Base-by-base conservation (phyloP, 2,888 invertebrate genomes). In the Ophioninae sp. region DNA sequence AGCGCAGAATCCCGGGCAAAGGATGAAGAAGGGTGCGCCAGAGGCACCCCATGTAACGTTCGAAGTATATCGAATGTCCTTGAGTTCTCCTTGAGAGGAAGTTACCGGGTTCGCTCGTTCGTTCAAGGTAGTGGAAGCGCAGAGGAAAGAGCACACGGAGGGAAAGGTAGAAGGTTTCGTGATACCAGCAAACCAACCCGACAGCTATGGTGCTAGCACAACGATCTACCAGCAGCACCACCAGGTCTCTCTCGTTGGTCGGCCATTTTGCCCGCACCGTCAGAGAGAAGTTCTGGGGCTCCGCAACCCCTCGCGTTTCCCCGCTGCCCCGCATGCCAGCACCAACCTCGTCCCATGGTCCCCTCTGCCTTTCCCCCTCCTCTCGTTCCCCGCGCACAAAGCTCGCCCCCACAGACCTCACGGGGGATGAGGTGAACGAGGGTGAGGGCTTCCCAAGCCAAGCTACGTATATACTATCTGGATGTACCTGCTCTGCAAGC, bases 221-320 rank as follows among this genome's bases (percentile, higher is more conserved):
- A 82, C 86, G 84, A 86, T 83, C 86, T 87, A 87, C 88, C 88
- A 80, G 88, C 88, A 30, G 30, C 30, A 30, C 30, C 30, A 89
- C 89, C 89, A 90, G 89, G 90, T 90, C 73, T 79, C 41, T 51
- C 41, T 51, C 88, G 88, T 88, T 67, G 85, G 87, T 91, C 92
- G 90, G 91, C 91, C 90, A 92, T 92, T 91, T 91, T 91, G 89
- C 89, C 89, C 87, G 90, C 88, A 89, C 90, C 82, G 81, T 79
- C 84, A 73, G 75, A 79, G 79, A 79, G 84, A 85, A 76, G 81
- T 85, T 86, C 86, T 84, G 78, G 82, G 81, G 75, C 82, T 85
- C 84, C 59, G 80, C 85, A 87, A 86, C 87, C 87, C 88, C 87
- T 85, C 84, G 87, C 81, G 82, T 63, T 84, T 73, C 86, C 85